Conservation (phyloP, 2,888 invertebrate species). For the Nephrotoma flavescens region DNA sequence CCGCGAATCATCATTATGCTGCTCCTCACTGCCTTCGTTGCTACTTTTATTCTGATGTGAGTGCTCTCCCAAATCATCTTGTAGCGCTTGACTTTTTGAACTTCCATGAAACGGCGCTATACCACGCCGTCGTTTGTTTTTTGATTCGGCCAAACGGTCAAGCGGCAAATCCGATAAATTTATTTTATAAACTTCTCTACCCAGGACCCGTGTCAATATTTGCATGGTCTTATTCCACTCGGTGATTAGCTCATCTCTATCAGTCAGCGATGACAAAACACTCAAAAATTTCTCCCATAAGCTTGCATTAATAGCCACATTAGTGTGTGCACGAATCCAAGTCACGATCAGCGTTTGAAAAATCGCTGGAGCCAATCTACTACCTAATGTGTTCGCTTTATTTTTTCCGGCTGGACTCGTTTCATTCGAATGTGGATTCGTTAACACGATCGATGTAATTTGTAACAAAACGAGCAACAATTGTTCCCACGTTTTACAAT, state of each 20-base stretch:
- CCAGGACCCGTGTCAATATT: slow-evolving; percentile 85
- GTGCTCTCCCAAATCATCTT: neutral
- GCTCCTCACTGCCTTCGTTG: neutral
- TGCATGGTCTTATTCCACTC: slow-evolving; percentile 99
- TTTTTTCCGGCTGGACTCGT: slow-evolving; percentile 62
- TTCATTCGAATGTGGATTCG: slow-evolving; percentile 37
- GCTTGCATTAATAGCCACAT: slow-evolving; percentile 75
- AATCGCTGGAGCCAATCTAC: slow-evolving; percentile 69
- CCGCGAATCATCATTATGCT: neutral
- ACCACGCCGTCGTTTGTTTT: slow-evolving; percentile 48
- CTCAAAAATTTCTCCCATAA: slow-evolving; percentile 89
- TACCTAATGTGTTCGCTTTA: slow-evolving; percentile 40
- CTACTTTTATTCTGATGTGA: neutral
- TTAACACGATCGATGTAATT: slow-evolving; percentile 79
- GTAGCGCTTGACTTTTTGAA: neutral
- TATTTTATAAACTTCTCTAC: slow-evolving; percentile 86
- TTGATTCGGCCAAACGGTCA: slow-evolving; percentile 64
- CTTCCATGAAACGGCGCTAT: slow-evolving; percentile 10
- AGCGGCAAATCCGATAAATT: slow-evolving; percentile 78
- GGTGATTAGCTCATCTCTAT: slow-evolving; percentile 86
- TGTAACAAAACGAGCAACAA: slow-evolving; percentile 71
- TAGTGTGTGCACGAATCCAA: slow-evolving; percentile 95
- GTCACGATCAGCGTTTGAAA: slow-evolving; percentile 92
- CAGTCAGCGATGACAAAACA: slow-evolving; percentile 74
- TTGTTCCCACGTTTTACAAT: slow-evolving; percentile 87